Conservation (phyloP, 1,140 invertebrate species). For the Neelides sp. region DNA sequence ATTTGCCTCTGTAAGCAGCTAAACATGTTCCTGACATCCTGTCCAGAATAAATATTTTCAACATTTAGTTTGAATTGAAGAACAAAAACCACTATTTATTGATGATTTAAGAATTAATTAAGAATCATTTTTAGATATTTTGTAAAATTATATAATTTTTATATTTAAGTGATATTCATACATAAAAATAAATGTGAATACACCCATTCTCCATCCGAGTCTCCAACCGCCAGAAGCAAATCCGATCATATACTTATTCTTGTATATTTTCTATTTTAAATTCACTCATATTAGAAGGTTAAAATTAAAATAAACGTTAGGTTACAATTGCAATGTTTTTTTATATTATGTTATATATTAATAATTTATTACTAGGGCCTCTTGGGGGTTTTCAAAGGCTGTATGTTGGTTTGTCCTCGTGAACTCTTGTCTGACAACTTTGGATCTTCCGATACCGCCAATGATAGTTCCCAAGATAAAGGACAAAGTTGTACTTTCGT, state of each 20-base stretch:
- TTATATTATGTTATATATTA: slow-evolving; percentile 4
- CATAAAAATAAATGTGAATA: slow-evolving; percentile 52
- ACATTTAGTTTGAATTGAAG: slow-evolving; percentile 9
- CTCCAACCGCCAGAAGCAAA: slow-evolving; percentile 54
- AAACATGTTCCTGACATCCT: slow-evolving; percentile 48
- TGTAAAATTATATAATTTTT: slow-evolving; percentile 7
- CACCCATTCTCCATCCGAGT: slow-evolving; percentile 48
- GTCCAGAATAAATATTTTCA: slow-evolving; percentile 23
- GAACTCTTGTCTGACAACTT: slow-evolving; percentile 49
- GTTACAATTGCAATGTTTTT: background rate
- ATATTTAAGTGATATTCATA: slow-evolving; percentile 38
- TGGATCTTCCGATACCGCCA: slow-evolving; percentile 48
- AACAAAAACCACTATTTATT: background rate
- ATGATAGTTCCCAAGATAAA: slow-evolving; percentile 45
- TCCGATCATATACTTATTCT: slow-evolving; percentile 48
- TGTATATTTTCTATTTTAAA: slow-evolving; percentile 46
- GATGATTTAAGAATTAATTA: background rate
- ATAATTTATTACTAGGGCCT: slow-evolving; percentile 38
- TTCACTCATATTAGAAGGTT: background rate
- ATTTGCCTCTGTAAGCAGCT: slow-evolving; percentile 50
- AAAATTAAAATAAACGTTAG: background rate
- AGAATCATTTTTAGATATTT: slow-evolving; percentile 6
- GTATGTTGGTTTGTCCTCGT: slow-evolving; percentile 59
- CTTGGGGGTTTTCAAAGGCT: slow-evolving; percentile 47
- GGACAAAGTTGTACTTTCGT: slow-evolving; percentile 37